Percentiles rank a stretch among this genome's conserved stretches.
Evolutionary conservation across 2,797 vertebrate genomes (phyloP).

Genomic region (Columba guinea): DNA sequence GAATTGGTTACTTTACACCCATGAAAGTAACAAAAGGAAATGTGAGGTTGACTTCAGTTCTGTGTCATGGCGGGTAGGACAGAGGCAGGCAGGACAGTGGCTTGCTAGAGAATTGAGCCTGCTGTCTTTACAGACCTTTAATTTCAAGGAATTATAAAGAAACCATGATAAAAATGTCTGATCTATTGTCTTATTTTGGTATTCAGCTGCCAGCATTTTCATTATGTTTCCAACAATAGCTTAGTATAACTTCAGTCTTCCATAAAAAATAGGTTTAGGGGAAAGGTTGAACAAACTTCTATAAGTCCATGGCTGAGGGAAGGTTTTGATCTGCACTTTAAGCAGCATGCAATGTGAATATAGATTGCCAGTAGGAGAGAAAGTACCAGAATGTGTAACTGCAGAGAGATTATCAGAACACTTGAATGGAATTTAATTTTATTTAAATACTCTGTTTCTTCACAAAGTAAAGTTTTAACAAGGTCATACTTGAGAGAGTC

Average conservation of each 20-base stretch:
- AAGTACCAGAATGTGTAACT: not conserved
- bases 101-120: conserved; percentile 4
- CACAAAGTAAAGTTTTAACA: not conserved
- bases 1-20: not conserved
- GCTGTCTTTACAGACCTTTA: conserved; percentile 1
- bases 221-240: not conserved
- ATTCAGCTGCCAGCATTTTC: conserved; percentile 2
- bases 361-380: not conserved
- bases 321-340: conserved; percentile 34
- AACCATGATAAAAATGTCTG: conserved; percentile 7
- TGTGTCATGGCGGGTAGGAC: conserved; percentile 2
- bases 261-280: not conserved
- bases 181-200: not conserved
- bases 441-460: not conserved
- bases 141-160: conserved; percentile 10
- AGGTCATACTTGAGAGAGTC: not conserved
- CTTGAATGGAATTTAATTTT: not conserved
- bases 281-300: not conserved
- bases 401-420: not conserved
- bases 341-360: not conserved
- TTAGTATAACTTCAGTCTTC: not conserved
- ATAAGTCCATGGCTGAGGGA: not conserved
- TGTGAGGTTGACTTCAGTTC: not conserved
- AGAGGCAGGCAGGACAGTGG: not conserved
- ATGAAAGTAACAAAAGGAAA: not conserved